A percentile compares a stretch with the other conserved stretches of the same genome.
These are phyloP conservation scores for Lapara coniferarum DNA, from an alignment of 2,888 invertebrate genomes.

Conservation along the genomic window DNA sequence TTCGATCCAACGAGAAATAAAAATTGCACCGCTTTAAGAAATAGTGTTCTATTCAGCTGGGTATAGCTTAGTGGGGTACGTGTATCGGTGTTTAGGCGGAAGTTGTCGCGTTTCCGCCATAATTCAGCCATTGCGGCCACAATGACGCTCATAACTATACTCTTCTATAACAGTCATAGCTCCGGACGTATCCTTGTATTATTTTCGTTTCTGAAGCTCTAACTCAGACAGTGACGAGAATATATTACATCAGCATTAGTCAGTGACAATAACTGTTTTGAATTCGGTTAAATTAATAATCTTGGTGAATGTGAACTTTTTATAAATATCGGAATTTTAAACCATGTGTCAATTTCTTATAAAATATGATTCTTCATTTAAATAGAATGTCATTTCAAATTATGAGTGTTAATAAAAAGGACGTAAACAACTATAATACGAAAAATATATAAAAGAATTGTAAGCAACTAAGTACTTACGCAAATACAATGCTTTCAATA, in stretches of 20 bases:
- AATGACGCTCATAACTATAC: constrained; percentile 46
- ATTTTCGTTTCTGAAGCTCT: constrained; percentile 15
- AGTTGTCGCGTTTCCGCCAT: constrained; percentile 63
- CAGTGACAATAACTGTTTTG: not conserved
- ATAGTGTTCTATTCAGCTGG: constrained; percentile 16
- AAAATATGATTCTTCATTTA: too few relatives aligned
- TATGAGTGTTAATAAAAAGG: too few relatives aligned
- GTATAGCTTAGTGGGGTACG: constrained; percentile 13
- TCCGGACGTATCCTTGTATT: constrained; percentile 16
- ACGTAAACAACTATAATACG: too few relatives aligned
- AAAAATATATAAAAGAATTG: too few relatives aligned
- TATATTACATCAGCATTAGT: not conserved
- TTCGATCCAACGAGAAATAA: constrained; percentile 5
- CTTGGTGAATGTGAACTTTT: not conserved
- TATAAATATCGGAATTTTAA: too few relatives aligned
- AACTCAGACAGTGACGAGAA: constrained; percentile 3
- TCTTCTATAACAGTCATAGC: constrained; percentile 14
- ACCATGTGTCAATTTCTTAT: too few relatives aligned
- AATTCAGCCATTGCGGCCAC: constrained; percentile 61
- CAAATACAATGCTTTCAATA: too few relatives aligned
- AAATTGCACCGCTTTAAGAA: not conserved
- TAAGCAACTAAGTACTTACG: too few relatives aligned
- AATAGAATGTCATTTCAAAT: too few relatives aligned
- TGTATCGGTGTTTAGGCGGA: constrained; percentile 54
- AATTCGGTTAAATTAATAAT: constrained; percentile 1